Evolutionary conservation across 2,797 vertebrate genomes (phyloP), one percentile per base, ranked within the genome.

Genomic region (Tokudaia muenninki): DNA sequence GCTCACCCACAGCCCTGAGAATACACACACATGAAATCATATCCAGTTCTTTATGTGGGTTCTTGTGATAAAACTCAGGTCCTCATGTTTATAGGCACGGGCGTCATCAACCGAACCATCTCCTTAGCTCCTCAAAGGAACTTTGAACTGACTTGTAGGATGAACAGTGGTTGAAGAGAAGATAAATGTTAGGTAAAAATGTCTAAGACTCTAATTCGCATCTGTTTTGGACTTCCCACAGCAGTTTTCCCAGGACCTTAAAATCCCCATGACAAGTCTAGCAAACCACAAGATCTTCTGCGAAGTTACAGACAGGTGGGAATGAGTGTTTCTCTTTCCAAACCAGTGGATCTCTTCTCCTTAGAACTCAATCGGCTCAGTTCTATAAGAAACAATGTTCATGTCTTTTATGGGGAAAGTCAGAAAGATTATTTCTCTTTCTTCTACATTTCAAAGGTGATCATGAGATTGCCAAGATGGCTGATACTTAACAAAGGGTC

Each of bases 361-460:
- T 90, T 26, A 41, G 63, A 65, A 24, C 29, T 19, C 10, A 59
- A 9, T 14, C 65, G 75, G 4, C 65, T 65, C 3, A 37, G 79
- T 80, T 72, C 31, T 91, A 5, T n/a, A 94, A 77, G 87, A 94
- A 77, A 50, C 44, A 61, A 55, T 5, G 2, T 75, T 96, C 16
- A 3, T 79, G 44, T 12, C 37, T 78, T 67, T 72, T 29, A 50
- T 41, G 41, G 50, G 7, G 21, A 24, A 59, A 75, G 59, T 67
- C 14, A 80, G 3, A 29, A 75, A 86, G 41, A 13, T 8, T 57
- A 29, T 59, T 86, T 86, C 37, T 57, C 65, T 96, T 82, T 61
- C 59, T 63, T 82, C 34, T 6, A 34, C 63, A 17, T 70, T 81
- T 47, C 47, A 74, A 83, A 47, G 37, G 47, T 50, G 16, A 26